A percentile compares a stretch with the other conserved stretches of the same genome.
These are phyloP conservation scores for Rostratula benghalensis DNA, from an alignment of 2,113 vertebrate genomes.

Conservation along the genomic window DNA sequence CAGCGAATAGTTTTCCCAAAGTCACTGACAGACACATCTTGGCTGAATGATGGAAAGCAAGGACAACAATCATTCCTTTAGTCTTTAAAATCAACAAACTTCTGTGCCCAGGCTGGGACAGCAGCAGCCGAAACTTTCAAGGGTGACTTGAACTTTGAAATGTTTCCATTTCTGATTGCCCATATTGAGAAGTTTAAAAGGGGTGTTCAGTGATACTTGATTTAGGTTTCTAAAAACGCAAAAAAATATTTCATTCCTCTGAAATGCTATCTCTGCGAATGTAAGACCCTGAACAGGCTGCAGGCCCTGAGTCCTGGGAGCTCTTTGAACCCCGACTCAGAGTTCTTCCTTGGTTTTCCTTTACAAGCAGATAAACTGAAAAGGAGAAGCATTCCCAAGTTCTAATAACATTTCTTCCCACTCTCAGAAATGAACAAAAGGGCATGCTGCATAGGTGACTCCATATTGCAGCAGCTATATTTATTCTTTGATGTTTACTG, in stretches of 20 bases:
- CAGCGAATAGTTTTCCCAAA: rapidly evolving
- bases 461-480: background rate
- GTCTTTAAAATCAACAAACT: background rate
- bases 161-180: rapidly evolving
- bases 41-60: rapidly evolving
- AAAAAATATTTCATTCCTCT: background rate
- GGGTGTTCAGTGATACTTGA: rapidly evolving
- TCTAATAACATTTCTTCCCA: background rate
- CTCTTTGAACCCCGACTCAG: background rate
- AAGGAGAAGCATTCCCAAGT: background rate
- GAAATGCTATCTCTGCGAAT: background rate
- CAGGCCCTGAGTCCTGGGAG: background rate
- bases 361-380: background rate
- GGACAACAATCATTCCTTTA: background rate
- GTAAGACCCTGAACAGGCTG: background rate
- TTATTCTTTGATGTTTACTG: background rate
- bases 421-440: background rate
- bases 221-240: background rate
- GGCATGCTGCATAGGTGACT: background rate
- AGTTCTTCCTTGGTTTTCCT: background rate
- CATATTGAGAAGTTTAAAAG: background rate
- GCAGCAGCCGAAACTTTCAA: background rate
- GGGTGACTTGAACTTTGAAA: background rate
- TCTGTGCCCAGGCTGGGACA: background rate
- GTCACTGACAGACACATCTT: background rate